Evolutionary conservation across 2,113 vertebrate genomes (phyloP).

Genomic region (Varanus komodoensis): DNA sequence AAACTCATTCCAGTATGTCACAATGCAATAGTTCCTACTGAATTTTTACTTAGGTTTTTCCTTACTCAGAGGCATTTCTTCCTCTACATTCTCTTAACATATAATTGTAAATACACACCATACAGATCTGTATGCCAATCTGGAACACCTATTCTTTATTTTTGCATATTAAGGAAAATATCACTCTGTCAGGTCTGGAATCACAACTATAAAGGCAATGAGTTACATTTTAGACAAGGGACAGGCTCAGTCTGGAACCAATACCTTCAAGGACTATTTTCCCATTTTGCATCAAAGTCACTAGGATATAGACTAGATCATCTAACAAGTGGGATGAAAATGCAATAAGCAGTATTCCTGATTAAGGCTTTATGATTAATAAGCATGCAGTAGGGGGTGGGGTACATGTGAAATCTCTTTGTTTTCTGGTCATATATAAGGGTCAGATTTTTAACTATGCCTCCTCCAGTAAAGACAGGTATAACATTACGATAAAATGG

Average conservation of each 20-base stretch:
- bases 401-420: not conserved
- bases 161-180: not conserved
- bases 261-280: not conserved
- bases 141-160: not conserved
- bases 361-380: not conserved
- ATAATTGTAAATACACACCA: not conserved
- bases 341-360: too few relatives aligned
- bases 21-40: too few relatives aligned
- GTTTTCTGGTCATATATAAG: not conserved
- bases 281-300: not conserved
- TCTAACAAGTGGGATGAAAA: too few relatives aligned
- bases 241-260: too few relatives aligned
- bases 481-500: not conserved
- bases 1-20: not conserved
- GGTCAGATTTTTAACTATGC: not conserved
- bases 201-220: conserved; percentile 29
- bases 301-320: not conserved
- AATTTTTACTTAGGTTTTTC: not conserved
- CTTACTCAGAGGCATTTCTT: not conserved
- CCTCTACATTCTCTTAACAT: not conserved
- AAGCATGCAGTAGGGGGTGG: not conserved
- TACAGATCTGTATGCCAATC: not conserved
- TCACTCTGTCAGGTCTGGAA: conserved; percentile 39
- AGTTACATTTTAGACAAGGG: not conserved
- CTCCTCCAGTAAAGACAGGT: not conserved